Conservation (phyloP, 2,113 vertebrate species). For the Gulo gulo region DNA sequence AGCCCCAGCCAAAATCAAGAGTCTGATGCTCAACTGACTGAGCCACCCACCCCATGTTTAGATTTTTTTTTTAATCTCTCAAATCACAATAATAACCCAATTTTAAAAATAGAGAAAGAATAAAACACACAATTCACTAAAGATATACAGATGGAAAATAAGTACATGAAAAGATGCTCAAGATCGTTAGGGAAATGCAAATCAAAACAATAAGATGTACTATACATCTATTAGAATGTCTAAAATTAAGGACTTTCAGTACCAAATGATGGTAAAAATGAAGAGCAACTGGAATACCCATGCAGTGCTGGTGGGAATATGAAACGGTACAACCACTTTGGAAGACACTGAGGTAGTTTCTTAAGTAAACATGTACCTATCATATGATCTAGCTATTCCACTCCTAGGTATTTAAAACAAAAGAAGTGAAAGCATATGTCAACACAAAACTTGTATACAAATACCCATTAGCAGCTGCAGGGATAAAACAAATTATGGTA, state of each 20-base stretch:
- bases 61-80: not conserved
- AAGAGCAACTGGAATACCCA: not conserved
- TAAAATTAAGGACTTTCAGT: not conserved
- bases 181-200: not conserved
- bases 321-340: not conserved
- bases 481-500: not conserved
- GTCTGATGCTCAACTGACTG: not conserved
- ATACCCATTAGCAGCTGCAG: not conserved
- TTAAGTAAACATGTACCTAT: not conserved
- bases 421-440: not conserved
- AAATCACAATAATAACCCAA: not conserved
- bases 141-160: not conserved
- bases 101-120: not conserved
- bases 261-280: not conserved
- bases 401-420: not conserved
- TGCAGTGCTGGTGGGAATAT: not conserved
- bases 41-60: not conserved
- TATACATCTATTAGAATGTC: not conserved
- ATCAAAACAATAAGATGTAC: not conserved
- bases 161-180: not conserved
- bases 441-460: not conserved
- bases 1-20: not conserved
- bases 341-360: not conserved
- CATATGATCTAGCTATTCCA: not conserved
- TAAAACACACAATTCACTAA: too few relatives aligned